These are phyloP conservation scores for Neolamprologus variostigma DNA, from an alignment of 2,113 vertebrate genomes.

Conservation along the genomic window DNA sequence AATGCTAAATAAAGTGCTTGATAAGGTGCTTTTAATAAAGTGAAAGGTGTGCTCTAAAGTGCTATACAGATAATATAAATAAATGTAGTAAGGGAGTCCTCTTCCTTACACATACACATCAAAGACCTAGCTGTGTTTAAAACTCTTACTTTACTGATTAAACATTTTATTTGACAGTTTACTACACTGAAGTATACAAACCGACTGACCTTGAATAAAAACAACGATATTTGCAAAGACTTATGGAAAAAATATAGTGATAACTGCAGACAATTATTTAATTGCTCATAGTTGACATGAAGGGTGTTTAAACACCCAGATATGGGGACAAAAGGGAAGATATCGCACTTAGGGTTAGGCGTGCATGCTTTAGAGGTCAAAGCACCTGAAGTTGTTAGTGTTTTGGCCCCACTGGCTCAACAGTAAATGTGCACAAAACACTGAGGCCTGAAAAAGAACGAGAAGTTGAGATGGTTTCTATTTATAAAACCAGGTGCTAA, in stretches of 20 bases:
- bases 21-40: no score
- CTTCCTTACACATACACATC: no score
- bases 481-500: fast-evolving
- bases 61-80: no score
- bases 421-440: neutral
- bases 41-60: no score
- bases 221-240: fast-evolving
- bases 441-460: neutral
- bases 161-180: fast-evolving
- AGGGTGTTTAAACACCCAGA: neutral
- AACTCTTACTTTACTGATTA: neutral
- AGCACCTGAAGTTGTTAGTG: neutral
- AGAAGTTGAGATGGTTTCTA: neutral
- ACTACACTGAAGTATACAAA: neutral
- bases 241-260: fast-evolving
- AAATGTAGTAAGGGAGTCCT: no score
- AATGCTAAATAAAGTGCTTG: no score
- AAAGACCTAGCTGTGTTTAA: neutral
- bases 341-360: fast-evolving
- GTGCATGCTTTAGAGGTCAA: neutral
- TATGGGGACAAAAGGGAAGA: fast-evolving
- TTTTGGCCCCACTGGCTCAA: neutral
- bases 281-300: neutral
- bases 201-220: neutral
- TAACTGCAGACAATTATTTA: neutral